A percentile compares a stretch with the other conserved stretches of the same genome.
These are phyloP conservation scores for Eupithecia insigniata DNA, from an alignment of 2,888 invertebrate genomes.

Conservation along the genomic window DNA sequence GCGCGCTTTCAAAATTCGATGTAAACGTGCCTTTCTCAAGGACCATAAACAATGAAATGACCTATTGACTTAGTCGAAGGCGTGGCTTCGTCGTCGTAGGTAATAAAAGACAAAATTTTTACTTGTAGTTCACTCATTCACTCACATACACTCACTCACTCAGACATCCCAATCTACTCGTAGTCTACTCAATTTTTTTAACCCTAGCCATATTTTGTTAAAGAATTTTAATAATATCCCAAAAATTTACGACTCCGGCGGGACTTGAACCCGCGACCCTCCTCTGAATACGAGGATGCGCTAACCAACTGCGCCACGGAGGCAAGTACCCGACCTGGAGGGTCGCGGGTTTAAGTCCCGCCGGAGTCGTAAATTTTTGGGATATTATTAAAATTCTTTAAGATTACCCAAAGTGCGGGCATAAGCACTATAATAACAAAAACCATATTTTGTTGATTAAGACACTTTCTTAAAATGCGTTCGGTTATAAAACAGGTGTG, in stretches of 20 bases:
- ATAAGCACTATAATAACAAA: too few relatives aligned
- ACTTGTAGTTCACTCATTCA: neutral
- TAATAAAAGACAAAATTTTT: neutral
- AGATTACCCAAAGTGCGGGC: too few relatives aligned
- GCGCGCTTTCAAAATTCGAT: neutral
- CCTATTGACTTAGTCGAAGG: neutral
- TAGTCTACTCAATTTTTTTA: neutral
- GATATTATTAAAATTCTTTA: too few relatives aligned
- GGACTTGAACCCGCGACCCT: too few relatives aligned
- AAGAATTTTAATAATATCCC: too few relatives aligned
- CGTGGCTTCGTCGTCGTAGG: neutral
- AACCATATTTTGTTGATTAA: neutral
- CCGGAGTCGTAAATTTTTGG: too few relatives aligned
- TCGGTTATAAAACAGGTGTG: conserved; percentile 1
- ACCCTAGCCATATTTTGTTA: neutral
- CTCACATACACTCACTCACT: too few relatives aligned
- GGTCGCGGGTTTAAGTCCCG: too few relatives aligned
- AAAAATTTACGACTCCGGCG: too few relatives aligned
- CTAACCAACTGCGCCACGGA: too few relatives aligned
- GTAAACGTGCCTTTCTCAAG: neutral
- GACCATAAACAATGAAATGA: neutral
- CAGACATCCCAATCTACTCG: neutral
- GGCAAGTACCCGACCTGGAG: too few relatives aligned
- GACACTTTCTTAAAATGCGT: neutral
- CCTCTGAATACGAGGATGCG: too few relatives aligned